Conservation (phyloP, 2,797 vertebrate species). For the Fistularia commersonii region DNA sequence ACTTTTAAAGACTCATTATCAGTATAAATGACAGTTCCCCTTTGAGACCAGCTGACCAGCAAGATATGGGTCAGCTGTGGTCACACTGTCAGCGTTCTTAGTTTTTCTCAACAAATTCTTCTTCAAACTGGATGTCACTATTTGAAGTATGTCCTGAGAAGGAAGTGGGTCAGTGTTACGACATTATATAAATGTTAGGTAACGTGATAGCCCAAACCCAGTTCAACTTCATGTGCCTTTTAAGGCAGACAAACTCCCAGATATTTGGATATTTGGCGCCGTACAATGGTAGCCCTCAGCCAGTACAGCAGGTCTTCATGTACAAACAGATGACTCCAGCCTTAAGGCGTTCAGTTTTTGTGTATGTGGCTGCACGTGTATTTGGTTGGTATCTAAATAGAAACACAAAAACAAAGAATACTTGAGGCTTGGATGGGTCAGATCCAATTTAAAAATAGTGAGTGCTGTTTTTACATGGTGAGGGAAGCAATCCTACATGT, state of each 20-base stretch:
- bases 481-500: too few species aligned
- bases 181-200: constrained; percentile 52
- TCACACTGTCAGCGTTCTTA: constrained; percentile 10
- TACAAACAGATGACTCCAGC: constrained; percentile 15
- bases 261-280: constrained; percentile 20
- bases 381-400: not conserved
- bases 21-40: constrained; percentile 3
- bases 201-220: constrained; percentile 44
- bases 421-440: not conserved
- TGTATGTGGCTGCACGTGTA: constrained; percentile 2
- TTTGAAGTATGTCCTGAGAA: constrained; percentile 21
- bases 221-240: constrained; percentile 47
- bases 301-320: constrained; percentile 1
- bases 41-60: not conserved
- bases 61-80: constrained; percentile 27
- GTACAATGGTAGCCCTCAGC: not conserved
- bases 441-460: not conserved
- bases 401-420: constrained; percentile 3
- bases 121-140: constrained; percentile 28
- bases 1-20: not conserved
- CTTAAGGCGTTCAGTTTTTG: not conserved
- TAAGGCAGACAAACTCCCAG: constrained; percentile 9
- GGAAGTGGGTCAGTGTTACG: constrained; percentile 64
- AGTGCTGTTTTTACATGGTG: too few species aligned
- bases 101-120: constrained; percentile 6